Base-by-base conservation (phyloP, 2,113 vertebrate genomes). In the Myodes glareolus region DNA sequence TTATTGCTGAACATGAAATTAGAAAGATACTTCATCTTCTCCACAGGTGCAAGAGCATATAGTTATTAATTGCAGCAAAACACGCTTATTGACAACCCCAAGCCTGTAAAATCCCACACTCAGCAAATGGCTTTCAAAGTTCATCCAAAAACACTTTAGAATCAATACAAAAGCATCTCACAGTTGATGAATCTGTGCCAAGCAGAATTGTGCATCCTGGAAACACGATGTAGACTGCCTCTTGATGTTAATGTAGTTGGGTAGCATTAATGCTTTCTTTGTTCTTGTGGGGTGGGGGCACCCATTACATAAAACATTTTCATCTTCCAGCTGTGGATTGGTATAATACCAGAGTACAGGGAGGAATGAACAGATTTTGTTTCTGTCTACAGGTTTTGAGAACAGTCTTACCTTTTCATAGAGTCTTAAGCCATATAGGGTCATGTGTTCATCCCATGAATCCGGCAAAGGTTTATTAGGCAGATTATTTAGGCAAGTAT, bases 1-100 rank as follows among this genome's bases (percentile, higher is more conserved):
- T 98, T 98, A 98, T 92, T 94, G 96, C 98, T 88, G 97, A 97
- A 97, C 67, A 72, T 92, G 96, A 97, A 98, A 97, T 97, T 97
- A 98, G 96, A 97, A 97, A 95, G 89, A 95, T 87, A 89, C 95
- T 97, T 97, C 92, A 88, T 97, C 96, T 97, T 97, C 95, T 77
- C 96, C 95, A 97, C 98, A 98, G 97, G 97, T 98, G 97, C 98
- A 97, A 91, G 95, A 96, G 94, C 95, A 97, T 97, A 97, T 84
- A 97, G 94, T 98, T 98, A 98, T 97, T 98, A 98, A 98, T 98
- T 98, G 97, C 90, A 93, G 95, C 78, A 97, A 97, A 98, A 96
- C 96, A 97, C n/a, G 97, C 97, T 96, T 98, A 97, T 98, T 96
- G 98, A 97, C 97, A 97, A 93, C 65, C 68, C 29, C 78, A 97